Percentiles rank a stretch among this genome's conserved stretches.
Conservation (phyloP, 2,113 vertebrate genomes). For the Neodon shergylaensis region DNA sequence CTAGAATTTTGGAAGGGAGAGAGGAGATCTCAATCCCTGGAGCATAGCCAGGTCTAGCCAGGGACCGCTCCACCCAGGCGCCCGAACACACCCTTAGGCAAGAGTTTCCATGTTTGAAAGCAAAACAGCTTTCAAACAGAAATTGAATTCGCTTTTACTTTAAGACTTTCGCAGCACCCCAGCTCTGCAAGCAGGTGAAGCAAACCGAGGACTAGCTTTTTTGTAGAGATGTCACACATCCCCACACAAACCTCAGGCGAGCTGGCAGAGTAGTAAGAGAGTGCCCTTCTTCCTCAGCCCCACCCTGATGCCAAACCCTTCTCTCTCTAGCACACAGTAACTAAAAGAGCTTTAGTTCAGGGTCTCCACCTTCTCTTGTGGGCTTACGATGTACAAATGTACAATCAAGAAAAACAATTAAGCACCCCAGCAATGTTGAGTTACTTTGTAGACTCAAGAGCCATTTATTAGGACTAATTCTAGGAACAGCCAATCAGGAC, state of each 20-base stretch:
- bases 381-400: background rate
- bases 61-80: background rate
- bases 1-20: background rate
- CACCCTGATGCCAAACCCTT: background rate
- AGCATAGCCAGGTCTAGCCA: background rate
- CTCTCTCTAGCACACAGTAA: background rate
- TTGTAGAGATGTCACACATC: background rate
- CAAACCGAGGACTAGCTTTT: background rate
- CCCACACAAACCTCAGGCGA: background rate
- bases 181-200: background rate
- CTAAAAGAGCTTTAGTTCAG: background rate
- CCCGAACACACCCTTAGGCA: background rate
- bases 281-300: background rate
- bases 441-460: background rate
- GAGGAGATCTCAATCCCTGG: background rate
- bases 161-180: background rate
- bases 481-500: background rate
- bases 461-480: background rate
- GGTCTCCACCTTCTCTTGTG: background rate
- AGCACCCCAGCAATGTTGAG: background rate
- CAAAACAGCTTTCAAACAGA: no score
- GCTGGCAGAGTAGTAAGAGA: background rate
- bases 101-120: background rate
- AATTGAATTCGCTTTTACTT: background rate
- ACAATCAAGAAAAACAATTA: background rate